Base-by-base conservation (phyloP, 1,140 invertebrate species). In the Pseudomyrmex cubaensis region DNA sequence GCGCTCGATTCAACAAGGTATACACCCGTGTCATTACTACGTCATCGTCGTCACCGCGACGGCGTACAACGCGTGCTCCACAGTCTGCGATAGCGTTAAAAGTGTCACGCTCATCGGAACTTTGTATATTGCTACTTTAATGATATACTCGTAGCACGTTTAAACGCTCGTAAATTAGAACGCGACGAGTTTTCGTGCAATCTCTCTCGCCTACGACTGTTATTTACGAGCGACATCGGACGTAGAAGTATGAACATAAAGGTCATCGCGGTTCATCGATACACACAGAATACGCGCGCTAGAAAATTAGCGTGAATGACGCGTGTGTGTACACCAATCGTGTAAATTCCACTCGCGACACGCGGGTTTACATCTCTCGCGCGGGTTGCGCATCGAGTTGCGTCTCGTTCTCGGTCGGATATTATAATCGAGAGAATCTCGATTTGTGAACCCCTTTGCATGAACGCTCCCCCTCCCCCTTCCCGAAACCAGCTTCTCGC, bases 151-250 rank as follows among this genome's bases (percentile, higher is more conserved):
- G n/a, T 20, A 15, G 67, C 76, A 35, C 61, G 73, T 66, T 70
- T 61, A 61, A 66, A 52, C 50, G 73, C 57, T 62, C 57, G 84
- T 88, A 88, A 88, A 88, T 88, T 88, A 83, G 66, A 3, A 80
- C 72, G 70, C 69, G 62, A 62, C 57, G 54, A 70, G 70, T 59
- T 78, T 77, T 46, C 54, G 54, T 20, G 83, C 69, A 54, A 56
- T 35, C 62, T 35, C 54, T 69, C 69, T 62, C 67, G 66, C 72
- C 50, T 63, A 69, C 50, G 62, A 44, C 52, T 10, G 15, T 63
- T 67, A 75, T 67, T 62, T 75, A 83, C 35, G 69, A 75, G 70
- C 62, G 25, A 35, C 63, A 15, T 8, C 62, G 25, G 25, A 50
- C n/a, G 25, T 25, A 54, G 17, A 17, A 50, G 61, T 35, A 17